phyloP scores from a whole-genome alignment of 1,140 invertebrate genomes.

The Eubasilissa regina region DNA sequence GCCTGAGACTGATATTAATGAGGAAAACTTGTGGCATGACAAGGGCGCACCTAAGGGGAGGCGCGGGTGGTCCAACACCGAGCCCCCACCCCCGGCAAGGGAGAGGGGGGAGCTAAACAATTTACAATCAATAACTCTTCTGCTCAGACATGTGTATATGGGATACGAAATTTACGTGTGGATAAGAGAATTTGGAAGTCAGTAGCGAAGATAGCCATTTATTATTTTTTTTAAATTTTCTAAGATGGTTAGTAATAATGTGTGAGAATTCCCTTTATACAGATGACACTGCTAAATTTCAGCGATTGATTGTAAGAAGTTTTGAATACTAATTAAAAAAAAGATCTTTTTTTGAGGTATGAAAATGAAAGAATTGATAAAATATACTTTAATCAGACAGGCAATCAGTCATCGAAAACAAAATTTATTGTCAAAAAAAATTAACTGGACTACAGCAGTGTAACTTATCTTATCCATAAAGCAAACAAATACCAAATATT shows the following conservation, averaged over 20 bases:
- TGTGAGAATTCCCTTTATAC: not conserved
- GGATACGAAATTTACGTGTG: constrained; percentile 59
- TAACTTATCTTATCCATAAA: too few relatives aligned
- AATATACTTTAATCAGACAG: too few relatives aligned
- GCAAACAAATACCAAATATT: too few relatives aligned
- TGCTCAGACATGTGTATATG: constrained; percentile 58
- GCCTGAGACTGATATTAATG: constrained; percentile 61
- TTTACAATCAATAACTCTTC: constrained; percentile 62
- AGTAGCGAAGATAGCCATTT: constrained; percentile 29
- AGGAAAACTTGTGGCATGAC: constrained; percentile 60
- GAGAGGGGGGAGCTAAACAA: constrained; percentile 55
- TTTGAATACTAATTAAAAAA: too few relatives aligned
- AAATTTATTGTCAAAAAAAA: too few relatives aligned
- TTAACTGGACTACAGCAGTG: too few relatives aligned
- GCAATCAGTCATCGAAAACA: too few relatives aligned
- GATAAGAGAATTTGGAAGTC: constrained; percentile 52
- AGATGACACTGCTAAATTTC: too few relatives aligned
- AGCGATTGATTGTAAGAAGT: too few relatives aligned
- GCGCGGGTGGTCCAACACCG: constrained; percentile 32
- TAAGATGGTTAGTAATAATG: not conserved
- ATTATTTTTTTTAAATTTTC: not conserved
- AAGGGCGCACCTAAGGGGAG: constrained; percentile 56
- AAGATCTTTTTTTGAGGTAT: too few relatives aligned
- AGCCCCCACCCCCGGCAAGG: constrained; percentile 28
- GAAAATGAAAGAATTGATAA: too few relatives aligned